Evolutionary conservation across 2,113 vertebrate genomes (phyloP).

Genomic region (Pseudolaguvia tuberculata): DNA sequence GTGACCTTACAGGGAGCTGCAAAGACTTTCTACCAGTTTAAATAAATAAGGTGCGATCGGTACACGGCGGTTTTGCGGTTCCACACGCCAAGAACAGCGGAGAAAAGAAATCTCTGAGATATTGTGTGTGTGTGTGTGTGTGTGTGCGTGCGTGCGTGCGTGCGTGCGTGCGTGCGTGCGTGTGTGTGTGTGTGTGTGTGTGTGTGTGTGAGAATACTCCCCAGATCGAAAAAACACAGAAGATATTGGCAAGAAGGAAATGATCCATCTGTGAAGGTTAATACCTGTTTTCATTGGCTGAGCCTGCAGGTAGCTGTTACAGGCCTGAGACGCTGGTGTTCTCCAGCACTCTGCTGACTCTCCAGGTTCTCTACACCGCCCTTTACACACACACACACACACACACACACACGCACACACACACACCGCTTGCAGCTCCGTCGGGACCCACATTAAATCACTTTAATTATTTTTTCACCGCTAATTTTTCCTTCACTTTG

Average conservation of each 20-base stretch:
- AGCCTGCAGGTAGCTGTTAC: slow-evolving; percentile 55
- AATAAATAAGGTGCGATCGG: slow-evolving; percentile 44
- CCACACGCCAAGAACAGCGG: slow-evolving; percentile 6
- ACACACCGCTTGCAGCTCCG: slow-evolving; percentile 12
- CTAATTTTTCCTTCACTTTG: slow-evolving; percentile 30
- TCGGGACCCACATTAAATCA: slow-evolving; percentile 29
- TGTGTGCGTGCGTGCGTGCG: too few relatives aligned
- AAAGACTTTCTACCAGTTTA: slow-evolving; percentile 50
- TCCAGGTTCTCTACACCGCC: slow-evolving; percentile 39
- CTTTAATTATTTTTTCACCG: slow-evolving; percentile 23
- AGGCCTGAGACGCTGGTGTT: slow-evolving; percentile 49
- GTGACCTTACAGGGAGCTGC: slow-evolving; percentile 6
- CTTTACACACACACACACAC: neutral
- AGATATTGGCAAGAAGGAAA: slow-evolving; percentile 53
- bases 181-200: slow-evolving; percentile 31
- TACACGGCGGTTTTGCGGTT: slow-evolving; percentile 20
- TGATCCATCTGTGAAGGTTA: slow-evolving; percentile 58
- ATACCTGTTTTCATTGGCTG: slow-evolving; percentile 67
- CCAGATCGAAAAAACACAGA: slow-evolving; percentile 49
- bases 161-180: too few relatives aligned
- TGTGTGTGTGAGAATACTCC: slow-evolving; percentile 50
- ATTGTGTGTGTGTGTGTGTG: too few relatives aligned
- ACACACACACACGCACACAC: neutral
- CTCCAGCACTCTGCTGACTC: slow-evolving; percentile 57
- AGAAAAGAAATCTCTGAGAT: too few relatives aligned